Evolutionary conservation across 2,113 vertebrate species (phyloP).

Genomic region (Dicerorhinus sumatrensis): DNA sequence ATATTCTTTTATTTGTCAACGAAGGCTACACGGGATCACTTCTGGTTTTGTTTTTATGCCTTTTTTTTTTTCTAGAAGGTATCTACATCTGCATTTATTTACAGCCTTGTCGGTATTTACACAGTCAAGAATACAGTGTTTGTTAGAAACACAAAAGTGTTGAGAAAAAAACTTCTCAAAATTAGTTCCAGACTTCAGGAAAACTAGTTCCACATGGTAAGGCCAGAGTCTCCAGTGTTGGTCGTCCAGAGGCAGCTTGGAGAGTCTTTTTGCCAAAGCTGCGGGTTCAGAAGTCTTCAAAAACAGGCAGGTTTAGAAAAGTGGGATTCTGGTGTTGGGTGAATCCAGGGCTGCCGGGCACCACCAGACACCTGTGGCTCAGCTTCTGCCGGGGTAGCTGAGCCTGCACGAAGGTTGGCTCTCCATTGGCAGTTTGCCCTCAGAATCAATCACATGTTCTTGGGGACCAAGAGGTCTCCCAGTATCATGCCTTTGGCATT

Average conservation of each 20-base stretch:
- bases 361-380: constrained; percentile 50
- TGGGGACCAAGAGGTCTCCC: constrained; percentile 45
- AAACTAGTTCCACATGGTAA: constrained; percentile 88
- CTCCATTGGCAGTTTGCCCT: constrained; percentile 53
- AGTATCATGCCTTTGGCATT: constrained; percentile 72
- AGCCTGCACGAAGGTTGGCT: neutral
- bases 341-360: constrained; percentile 42
- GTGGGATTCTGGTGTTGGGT: constrained; percentile 75
- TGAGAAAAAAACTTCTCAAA: constrained; percentile 90
- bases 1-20: constrained; percentile 98
- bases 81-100: constrained; percentile 99
- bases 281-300: constrained; percentile 82
- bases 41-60: constrained; percentile 88
- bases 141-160: constrained; percentile 91
- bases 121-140: constrained; percentile 95
- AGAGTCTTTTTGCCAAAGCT: constrained; percentile 77
- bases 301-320: constrained; percentile 78
- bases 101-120: constrained; percentile 97
- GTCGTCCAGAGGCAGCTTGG: constrained; percentile 84
- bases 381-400: constrained; percentile 64
- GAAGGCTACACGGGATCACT: constrained; percentile 97
- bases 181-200: constrained; percentile 90
- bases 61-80: constrained; percentile 91
- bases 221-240: constrained; percentile 88
- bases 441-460: constrained; percentile 58